Percentiles rank a stretch among this genome's conserved stretches.
Conservation (phyloP, 2,888 invertebrate genomes). For the Ophion ellenae region DNA sequence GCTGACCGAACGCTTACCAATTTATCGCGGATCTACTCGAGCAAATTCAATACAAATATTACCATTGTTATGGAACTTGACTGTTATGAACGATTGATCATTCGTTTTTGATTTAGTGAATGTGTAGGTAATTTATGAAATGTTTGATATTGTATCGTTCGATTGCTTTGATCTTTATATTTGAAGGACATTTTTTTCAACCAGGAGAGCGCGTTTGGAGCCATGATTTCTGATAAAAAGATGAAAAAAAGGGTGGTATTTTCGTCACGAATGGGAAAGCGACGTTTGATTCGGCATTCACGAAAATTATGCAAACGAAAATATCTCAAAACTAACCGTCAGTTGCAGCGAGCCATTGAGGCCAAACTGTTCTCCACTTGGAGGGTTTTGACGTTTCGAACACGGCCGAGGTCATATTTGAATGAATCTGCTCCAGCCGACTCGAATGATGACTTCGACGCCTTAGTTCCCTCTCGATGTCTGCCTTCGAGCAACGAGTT, state of each 20-base stretch:
- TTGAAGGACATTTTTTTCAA: no score
- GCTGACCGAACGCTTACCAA: no score
- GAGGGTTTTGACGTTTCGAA: constrained; percentile 49
- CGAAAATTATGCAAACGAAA: not conserved
- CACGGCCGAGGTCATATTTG: constrained; percentile 49
- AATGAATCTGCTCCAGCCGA: constrained; percentile 46
- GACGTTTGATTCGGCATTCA: not conserved
- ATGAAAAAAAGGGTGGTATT: not conserved
- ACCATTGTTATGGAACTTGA: no score
- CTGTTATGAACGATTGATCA: no score
- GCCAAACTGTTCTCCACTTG: constrained; percentile 56
- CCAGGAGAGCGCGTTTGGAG: no score
- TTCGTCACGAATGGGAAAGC: not conserved
- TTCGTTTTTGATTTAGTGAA: no score
- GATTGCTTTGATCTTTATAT: no score
- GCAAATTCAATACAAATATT: no score
- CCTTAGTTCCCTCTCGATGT: not conserved
- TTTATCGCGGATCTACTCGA: no score
- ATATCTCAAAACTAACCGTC: constrained; percentile 40
- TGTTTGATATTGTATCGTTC: no score
- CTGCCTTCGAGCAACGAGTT: not conserved
- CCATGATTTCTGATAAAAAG: no score
- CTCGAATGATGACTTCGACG: constrained; percentile 22
- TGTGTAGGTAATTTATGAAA: no score
- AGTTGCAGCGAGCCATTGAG: constrained; percentile 61